Base-by-base conservation (phyloP, 2,797 vertebrate genomes). In the Anomalospiza imberbis region DNA sequence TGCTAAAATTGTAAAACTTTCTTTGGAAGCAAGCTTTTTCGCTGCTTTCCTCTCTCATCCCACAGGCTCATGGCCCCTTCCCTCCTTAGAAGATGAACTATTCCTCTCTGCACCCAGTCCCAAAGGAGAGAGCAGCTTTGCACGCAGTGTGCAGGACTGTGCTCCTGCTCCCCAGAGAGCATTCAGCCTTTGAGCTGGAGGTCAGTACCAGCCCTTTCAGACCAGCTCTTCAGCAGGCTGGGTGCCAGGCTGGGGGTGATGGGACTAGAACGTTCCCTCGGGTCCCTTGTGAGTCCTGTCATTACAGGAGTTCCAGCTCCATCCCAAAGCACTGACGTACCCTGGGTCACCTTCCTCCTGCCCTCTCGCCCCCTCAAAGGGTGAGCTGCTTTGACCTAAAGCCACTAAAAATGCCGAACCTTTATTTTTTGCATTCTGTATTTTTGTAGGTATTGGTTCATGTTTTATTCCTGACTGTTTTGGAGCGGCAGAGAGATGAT, bases 241-340 rank as follows among this genome's bases (percentile, higher is more conserved):
- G 16, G 13, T 36, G 50, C 29, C 58, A 42, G 20, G 3, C 42
- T 19, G 14, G 34, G 9, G 26, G 26, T 22, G 26, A 12, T 15
- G 48, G 74, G 12, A 10, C 32, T 13, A 7, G 42, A 36, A 25
- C 16, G 5, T 50, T 61, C 8, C 47, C 51, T 32, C 0, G 0
- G 32, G 4, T 58, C 13, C 25, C 40, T 32, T 6, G 1, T 1
- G 1, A 53, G 18, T 20, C 9, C 15, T 48, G 19, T 53, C 45
- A 48, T 31, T 17, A 34, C 0, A 12, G 44, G 25, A 55, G 19
- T 10, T 1, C 0, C 5, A 34, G 4, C 58, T 36, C 51, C 12
- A 1, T 42, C 68, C 36, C 68, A 36, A 45, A 68, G 67, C 42
- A 26, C 21, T 24, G 55, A 4, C 1, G 0, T 5, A 8, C 17